These are phyloP conservation scores for Pogonomyrmex barbatus DNA, from an alignment of 1,140 invertebrate species.

Conservation along the genomic window DNA sequence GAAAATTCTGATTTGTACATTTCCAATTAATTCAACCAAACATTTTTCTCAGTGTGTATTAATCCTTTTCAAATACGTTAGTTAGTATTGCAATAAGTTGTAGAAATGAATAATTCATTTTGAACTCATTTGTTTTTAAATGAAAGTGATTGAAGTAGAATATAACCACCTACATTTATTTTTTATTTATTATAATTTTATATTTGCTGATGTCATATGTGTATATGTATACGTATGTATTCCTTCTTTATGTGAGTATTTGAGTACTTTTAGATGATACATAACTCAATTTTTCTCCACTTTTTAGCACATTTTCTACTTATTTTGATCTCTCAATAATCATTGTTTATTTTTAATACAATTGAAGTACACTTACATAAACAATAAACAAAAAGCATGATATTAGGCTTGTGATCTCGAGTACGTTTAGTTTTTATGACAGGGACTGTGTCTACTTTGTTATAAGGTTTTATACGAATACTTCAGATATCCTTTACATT, in stretches of 20 bases:
- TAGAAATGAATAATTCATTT: not conserved
- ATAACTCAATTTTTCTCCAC: not conserved
- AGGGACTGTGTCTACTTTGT: not conserved
- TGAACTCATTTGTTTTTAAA: not conserved
- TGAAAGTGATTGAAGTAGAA: not conserved
- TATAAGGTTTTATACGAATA: not conserved
- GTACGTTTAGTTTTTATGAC: conserved; percentile 6
- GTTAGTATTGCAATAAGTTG: not conserved
- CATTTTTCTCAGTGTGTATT: not conserved
- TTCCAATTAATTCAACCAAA: too few relatives aligned
- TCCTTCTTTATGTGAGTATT: not conserved
- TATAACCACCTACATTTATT: not conserved
- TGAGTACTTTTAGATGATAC: not conserved
- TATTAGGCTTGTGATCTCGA: not conserved
- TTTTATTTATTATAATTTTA: not conserved
- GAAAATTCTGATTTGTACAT: too few relatives aligned
- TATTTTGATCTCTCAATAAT: not conserved
- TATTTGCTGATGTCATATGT: not conserved
- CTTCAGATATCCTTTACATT: not conserved
- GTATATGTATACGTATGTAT: not conserved
- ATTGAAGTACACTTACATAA: not conserved
- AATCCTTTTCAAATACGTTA: not conserved
- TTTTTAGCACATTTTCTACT: not conserved
- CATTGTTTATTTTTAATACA: not conserved
- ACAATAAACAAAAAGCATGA: not conserved